Conservation (phyloP, 2,888 invertebrate genomes). For the Altica lythri region DNA sequence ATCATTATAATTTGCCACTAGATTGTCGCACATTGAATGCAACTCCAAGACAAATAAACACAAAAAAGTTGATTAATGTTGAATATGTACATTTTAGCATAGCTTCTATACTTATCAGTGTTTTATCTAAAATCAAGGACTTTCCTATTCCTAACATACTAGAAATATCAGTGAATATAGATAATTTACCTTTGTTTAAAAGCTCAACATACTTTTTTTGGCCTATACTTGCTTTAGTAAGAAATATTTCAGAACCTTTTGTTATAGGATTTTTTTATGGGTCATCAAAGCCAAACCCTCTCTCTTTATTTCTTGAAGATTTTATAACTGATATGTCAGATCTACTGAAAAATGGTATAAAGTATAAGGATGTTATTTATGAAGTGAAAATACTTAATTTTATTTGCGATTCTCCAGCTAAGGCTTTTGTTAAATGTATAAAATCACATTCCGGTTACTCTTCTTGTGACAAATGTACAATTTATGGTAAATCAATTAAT, state of each 20-base stretch:
- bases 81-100: constrained; percentile 25
- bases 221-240: constrained; percentile 29
- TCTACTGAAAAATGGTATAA: constrained; percentile 19
- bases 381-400: constrained; percentile 28
- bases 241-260: constrained; percentile 12
- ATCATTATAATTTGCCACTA: constrained; percentile 26
- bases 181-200: constrained; percentile 31
- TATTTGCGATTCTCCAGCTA: constrained; percentile 38
- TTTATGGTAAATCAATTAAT: constrained; percentile 21
- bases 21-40: constrained; percentile 23
- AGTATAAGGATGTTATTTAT: constrained; percentile 9
- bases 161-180: constrained; percentile 27
- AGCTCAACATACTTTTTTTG: constrained; percentile 24
- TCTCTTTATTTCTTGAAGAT: constrained; percentile 29
- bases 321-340: constrained; percentile 29
- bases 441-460: constrained; percentile 33
- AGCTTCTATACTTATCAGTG: constrained; percentile 11
- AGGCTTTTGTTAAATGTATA: constrained; percentile 34
- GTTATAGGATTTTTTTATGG: constrained; percentile 31
- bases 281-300: constrained; percentile 28
- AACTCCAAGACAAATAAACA: constrained; percentile 16
- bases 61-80: constrained; percentile 19
- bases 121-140: not conserved
- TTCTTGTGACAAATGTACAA: constrained; percentile 36
- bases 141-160: not conserved